phyloP scores from a whole-genome alignment of 2,888 invertebrate genomes.

The Dynastes grantii region DNA sequence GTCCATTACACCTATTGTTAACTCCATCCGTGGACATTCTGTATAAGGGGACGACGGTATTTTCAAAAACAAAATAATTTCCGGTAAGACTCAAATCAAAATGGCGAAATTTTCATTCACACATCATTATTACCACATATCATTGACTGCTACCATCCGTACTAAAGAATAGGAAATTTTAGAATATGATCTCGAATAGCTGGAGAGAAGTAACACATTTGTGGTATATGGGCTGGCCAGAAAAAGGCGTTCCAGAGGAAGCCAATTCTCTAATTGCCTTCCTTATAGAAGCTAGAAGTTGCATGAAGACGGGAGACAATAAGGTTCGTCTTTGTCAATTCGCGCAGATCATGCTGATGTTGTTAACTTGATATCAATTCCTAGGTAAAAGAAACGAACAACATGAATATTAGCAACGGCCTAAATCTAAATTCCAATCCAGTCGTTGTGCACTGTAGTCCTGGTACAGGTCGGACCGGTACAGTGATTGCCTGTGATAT shows the following conservation, averaged over 20 bases:
- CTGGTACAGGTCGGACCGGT: conserved; percentile 92
- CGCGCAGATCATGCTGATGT: too few relatives aligned
- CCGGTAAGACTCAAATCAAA: too few relatives aligned
- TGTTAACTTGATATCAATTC: conserved; percentile 47
- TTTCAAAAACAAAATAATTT: too few relatives aligned
- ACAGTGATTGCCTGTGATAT: conserved; percentile 90
- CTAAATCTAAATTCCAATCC: conserved; percentile 74
- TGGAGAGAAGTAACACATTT: conserved; percentile 92
- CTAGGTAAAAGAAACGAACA: conserved; percentile 59
- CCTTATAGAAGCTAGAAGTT: conserved; percentile 85
- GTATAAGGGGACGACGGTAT: too few relatives aligned
- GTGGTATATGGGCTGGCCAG: conserved; percentile 95
- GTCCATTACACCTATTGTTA: too few relatives aligned
- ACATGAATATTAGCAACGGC: conserved; percentile 61
- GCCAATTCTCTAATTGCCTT: conserved; percentile 89
- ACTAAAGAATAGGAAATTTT: conserved; percentile 56
- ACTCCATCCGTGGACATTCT: too few relatives aligned
- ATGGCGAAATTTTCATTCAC: too few relatives aligned
- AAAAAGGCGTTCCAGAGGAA: conserved; percentile 89
- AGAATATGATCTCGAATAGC: conserved; percentile 85
- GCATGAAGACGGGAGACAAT: conserved; percentile 64
- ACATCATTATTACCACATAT: too few relatives aligned
- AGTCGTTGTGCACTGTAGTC: conserved; percentile 88
- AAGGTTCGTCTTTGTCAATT: conserved; percentile 27
- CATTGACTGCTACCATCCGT: too few relatives aligned